Evolutionary conservation across 2,888 invertebrate species (phyloP).

Genomic region (Galeruca laticollis): DNA sequence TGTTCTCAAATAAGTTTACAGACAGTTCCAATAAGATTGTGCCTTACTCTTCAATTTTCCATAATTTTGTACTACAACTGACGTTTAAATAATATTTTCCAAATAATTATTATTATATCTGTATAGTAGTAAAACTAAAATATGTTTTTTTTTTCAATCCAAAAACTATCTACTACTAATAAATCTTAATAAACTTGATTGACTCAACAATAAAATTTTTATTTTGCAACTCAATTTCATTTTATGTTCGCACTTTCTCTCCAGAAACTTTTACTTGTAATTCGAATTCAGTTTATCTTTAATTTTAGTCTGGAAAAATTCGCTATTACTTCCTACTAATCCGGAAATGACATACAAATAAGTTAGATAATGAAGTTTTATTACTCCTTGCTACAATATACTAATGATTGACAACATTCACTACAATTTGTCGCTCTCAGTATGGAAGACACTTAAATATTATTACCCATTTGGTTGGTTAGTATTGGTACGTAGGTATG

Average conservation of each 20-base stretch:
- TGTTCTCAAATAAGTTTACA: no score
- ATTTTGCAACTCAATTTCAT: no score
- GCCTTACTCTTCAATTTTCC: no score
- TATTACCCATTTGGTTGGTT: background rate
- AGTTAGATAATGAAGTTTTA: background rate
- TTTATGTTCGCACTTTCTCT: background rate
- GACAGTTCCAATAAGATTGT: no score
- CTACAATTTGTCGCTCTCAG: background rate
- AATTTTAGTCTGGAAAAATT: background rate
- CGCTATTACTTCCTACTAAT: constrained; percentile 1
- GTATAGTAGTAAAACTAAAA: no score
- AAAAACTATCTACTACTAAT: no score
- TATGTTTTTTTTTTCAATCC: no score
- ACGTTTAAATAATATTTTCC: no score
- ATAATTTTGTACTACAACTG: no score
- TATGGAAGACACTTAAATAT: background rate
- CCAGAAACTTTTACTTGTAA: background rate
- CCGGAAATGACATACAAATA: background rate
- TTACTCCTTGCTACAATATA: background rate
- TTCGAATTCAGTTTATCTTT: background rate
- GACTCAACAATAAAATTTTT: no score
- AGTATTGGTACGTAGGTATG: background rate
- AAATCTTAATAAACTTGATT: no score
- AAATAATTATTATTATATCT: no score
- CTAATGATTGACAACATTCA: background rate